Evolutionary conservation across 2,888 invertebrate species (phyloP), one percentile per base, ranked within the genome.

Genomic region (Mantis religiosa): DNA sequence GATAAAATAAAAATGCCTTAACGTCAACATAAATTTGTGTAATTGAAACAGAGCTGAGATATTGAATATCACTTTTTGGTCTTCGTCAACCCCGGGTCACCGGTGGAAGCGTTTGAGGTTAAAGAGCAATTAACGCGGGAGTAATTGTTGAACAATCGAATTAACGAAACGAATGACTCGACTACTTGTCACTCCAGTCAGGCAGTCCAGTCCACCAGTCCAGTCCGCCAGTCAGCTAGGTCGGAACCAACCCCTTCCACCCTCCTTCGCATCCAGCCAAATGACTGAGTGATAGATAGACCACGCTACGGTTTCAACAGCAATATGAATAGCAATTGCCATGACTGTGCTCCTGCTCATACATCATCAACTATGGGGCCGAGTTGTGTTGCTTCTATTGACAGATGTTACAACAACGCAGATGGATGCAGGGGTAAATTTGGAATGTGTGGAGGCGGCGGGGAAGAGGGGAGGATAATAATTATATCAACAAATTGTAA

Each of bases 381-480:
- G 87, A 87, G 87, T 87, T 87, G 87, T 87, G 87, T 82, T 87
- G 87, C 82, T 87, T 82, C 82, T 88, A 88, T 88, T 84, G 88
- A 88, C 85, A 85, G 84, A 85, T 88, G 84, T 82, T 88, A 84
- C 54, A 84, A 81, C 88, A 85, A 88, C 84, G 86, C 89, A 86
- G 89, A 89, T 83, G 84, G 88, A 90, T 89, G 89, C 87, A 90
- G 89, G 90, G 89, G 88, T 88, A 89, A 82, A 83, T 87, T 88
- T 85, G 86, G 89, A 83, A 88, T 90, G 89, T 87, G 87, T 34
- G 27, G 82, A 14, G 85, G 88, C 88, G 54, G 54, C 81, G 87
- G 90, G 87, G 90, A 90, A 90, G 91, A 90, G 91, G 92, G 91
- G 91, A 91, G 92, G 88, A 83, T 83, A 88, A 88, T 88, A 88